Conservation (phyloP, 2,888 invertebrate genomes). For the Pterostichus madidus region DNA sequence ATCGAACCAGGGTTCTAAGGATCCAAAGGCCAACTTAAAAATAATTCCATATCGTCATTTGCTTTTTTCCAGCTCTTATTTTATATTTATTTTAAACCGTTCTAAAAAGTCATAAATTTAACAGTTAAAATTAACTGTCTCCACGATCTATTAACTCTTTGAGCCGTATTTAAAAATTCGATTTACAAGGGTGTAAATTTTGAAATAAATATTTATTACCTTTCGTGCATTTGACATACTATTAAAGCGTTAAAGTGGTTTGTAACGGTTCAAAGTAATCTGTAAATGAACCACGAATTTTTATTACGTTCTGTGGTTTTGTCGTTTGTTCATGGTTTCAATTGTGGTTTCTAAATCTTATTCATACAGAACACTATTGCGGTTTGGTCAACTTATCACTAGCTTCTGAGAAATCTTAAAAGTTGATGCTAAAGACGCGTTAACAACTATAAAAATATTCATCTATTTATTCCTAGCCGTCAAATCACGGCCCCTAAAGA, state of each 20-base stretch:
- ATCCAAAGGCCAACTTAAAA: too few species aligned
- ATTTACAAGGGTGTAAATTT: conserved; percentile 34
- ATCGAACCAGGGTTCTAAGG: too few species aligned
- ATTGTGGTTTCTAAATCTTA: not conserved
- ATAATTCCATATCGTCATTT: too few species aligned
- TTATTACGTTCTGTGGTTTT: not conserved
- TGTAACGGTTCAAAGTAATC: not conserved
- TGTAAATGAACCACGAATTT: not conserved
- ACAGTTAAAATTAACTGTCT: conserved; percentile 46
- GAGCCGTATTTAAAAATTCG: conserved; percentile 22
- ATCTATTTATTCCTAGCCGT: too few species aligned
- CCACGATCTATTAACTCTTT: conserved; percentile 34
- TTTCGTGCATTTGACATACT: not conserved
- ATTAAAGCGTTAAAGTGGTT: not conserved
- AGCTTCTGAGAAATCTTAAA: not conserved
- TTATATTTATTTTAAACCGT: too few species aligned
- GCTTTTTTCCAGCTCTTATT: too few species aligned
- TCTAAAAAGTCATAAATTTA: conserved; percentile 9
- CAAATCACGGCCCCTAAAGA: too few species aligned
- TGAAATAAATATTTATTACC: conserved; percentile 20
- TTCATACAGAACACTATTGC: not conserved
- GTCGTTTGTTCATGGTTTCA: not conserved
- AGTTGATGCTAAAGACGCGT: not conserved
- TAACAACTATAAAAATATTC: too few species aligned
- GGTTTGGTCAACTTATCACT: not conserved